Conservation (phyloP, 92 coral and sea anemone genomes). For the Bergia puertoricense region DNA sequence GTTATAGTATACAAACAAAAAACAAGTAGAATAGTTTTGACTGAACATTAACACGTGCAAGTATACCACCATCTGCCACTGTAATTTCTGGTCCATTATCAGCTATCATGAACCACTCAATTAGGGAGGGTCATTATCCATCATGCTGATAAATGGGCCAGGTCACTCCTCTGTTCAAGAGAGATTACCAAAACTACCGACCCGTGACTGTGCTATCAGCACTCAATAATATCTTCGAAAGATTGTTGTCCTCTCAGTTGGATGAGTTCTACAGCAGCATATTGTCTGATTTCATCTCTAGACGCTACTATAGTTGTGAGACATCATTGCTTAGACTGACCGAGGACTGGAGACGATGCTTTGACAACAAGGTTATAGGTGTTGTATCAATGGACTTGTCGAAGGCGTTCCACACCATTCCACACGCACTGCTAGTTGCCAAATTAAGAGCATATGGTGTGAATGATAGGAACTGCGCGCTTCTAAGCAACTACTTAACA, state of each 20-base stretch:
- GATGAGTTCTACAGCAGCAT: not conserved
- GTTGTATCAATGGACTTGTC: no score
- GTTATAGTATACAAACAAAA: no score
- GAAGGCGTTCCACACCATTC: no score
- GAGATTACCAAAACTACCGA: not conserved
- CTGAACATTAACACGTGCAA: conserved; percentile 31
- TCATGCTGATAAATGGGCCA: conserved; percentile 25
- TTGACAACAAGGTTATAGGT: conserved; percentile 16
- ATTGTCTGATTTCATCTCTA: conserved; percentile 11
- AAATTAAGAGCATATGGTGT: no score
- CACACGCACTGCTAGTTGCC: no score
- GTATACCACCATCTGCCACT: conserved; percentile 10
- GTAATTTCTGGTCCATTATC: conserved; percentile 20
- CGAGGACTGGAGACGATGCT: conserved; percentile 49
- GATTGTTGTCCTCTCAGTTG: conserved; percentile 9
- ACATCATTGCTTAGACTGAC: conserved; percentile 16
- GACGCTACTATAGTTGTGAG: conserved; percentile 22
- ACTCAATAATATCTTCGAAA: conserved; percentile 13
- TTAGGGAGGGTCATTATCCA: conserved; percentile 8
- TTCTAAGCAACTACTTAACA: no score
- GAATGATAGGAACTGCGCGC: no score
- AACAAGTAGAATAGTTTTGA: conserved; percentile 2
- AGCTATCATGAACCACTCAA: not conserved
- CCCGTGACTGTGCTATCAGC: not conserved
- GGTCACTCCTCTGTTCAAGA: conserved; percentile 19